Conservation (phyloP, 2,113 vertebrate species). For the Hystrix brachyura region DNA sequence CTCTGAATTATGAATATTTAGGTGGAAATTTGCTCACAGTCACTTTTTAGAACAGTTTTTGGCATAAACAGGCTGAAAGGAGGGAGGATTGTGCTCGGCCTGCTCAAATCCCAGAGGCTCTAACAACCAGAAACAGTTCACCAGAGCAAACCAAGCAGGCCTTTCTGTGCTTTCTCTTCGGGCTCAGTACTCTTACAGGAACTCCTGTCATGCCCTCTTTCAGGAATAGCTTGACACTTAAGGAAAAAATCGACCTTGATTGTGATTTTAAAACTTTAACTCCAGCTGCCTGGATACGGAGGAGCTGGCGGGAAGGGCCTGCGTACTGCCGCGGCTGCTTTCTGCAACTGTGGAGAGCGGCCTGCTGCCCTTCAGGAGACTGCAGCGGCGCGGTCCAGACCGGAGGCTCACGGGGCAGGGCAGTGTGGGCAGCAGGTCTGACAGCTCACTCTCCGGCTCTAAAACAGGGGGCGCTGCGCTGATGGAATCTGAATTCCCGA, state of each 20-base stretch:
- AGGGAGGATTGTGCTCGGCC: not conserved
- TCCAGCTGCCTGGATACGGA: not conserved
- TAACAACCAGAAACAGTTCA: not conserved
- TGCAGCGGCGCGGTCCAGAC: not conserved
- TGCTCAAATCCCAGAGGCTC: not conserved
- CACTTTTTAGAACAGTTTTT: not conserved
- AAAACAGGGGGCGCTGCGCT: not conserved
- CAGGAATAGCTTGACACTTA: not conserved
- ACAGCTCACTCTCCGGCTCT: not conserved
- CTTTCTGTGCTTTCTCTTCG: not conserved
- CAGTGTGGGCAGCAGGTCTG: not conserved
- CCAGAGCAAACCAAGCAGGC: not conserved
- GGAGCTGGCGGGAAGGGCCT: not conserved
- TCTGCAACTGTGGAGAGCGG: not conserved
- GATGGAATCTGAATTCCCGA: not conserved
- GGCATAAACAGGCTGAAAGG: not conserved
- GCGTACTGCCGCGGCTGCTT: not conserved
- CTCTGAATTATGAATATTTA: not conserved
- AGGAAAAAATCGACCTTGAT: not conserved
- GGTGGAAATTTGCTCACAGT: conserved; percentile 35
- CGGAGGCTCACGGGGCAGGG: not conserved
- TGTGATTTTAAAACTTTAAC: not conserved
- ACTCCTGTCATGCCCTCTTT: not conserved
- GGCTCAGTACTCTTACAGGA: not conserved
- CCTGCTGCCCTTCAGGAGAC: not conserved